Percentiles rank a stretch among this genome's conserved stretches.
Evolutionary conservation across 2,797 vertebrate species (phyloP).

Genomic region (Squalus acanthias): DNA sequence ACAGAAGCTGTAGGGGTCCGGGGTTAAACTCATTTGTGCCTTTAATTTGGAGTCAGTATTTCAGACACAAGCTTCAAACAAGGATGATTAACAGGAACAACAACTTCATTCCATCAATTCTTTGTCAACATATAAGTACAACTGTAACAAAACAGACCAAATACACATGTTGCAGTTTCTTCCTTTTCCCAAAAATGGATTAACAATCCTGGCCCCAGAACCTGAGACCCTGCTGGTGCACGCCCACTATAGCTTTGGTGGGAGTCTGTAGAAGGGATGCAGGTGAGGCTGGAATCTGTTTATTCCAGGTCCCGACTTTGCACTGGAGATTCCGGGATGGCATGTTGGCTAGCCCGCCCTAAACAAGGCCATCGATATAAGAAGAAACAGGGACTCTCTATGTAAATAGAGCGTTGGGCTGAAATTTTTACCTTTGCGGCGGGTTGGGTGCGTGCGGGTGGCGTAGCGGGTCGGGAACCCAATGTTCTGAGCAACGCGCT

Average conservation of each 20-base stretch:
- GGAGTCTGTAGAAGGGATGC: background rate
- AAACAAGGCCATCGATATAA: background rate
- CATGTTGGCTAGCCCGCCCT: background rate
- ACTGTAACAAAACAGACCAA: background rate
- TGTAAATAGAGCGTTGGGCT: background rate
- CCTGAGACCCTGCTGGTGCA: background rate
- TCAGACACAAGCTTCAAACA: background rate
- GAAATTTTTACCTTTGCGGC: no score
- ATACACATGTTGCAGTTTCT: background rate
- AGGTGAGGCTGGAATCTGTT: background rate
- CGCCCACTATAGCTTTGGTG: background rate
- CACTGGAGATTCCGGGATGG: background rate
- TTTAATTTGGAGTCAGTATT: background rate
- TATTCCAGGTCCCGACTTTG: background rate
- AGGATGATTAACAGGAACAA: background rate
- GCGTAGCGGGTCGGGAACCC: no score
- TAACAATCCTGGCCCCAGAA: background rate
- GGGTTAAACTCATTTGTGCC: conserved; percentile 1
- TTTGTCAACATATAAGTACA: background rate
- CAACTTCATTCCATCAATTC: background rate
- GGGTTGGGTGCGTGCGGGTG: no score
- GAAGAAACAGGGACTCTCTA: background rate
- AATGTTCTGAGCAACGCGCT: no score
- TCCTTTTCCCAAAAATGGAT: background rate
- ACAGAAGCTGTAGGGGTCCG: background rate